phyloP scores from a whole-genome alignment of 2,113 vertebrate species.

The Rhabdornis inornatus region DNA sequence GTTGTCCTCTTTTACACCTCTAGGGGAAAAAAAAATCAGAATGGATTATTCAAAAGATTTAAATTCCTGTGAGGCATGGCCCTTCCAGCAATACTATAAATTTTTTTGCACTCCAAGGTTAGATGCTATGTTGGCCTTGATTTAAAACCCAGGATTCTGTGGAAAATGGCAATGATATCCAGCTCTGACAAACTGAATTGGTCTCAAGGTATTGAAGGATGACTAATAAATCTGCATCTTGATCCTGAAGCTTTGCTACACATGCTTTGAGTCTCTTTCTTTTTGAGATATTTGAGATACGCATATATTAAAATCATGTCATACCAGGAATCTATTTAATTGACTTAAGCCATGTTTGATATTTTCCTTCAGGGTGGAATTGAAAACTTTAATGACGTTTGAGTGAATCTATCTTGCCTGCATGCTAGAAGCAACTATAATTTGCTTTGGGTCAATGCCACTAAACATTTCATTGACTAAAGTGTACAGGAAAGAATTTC shows the following conservation, averaged over 20 bases:
- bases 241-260: slow-evolving; percentile 56
- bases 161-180: slow-evolving; percentile 69
- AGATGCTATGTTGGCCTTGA: slow-evolving; percentile 61
- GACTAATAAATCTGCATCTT: slow-evolving; percentile 69
- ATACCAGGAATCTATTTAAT: slow-evolving; percentile 43
- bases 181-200: slow-evolving; percentile 71
- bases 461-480: not conserved
- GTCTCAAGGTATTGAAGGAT: slow-evolving; percentile 66
- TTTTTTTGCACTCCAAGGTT: slow-evolving; percentile 68
- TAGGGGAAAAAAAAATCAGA: slow-evolving; percentile 8
- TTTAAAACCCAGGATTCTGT: slow-evolving; percentile 67
- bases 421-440: not conserved
- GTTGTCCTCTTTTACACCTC: slow-evolving; percentile 28
- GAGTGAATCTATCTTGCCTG: not conserved
- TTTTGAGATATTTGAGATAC: slow-evolving; percentile 30
- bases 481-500: not conserved
- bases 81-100: slow-evolving; percentile 61
- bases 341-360: slow-evolving; percentile 11
- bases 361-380: slow-evolving; percentile 13
- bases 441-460: not conserved
- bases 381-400: slow-evolving; percentile 33
- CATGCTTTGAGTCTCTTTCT: not conserved
- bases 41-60: slow-evolving; percentile 71
- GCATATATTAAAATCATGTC: slow-evolving; percentile 49
- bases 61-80: slow-evolving; percentile 52